phyloP scores from a whole-genome alignment of 2,113 vertebrate species.

The Bolborhynchus lineola region DNA sequence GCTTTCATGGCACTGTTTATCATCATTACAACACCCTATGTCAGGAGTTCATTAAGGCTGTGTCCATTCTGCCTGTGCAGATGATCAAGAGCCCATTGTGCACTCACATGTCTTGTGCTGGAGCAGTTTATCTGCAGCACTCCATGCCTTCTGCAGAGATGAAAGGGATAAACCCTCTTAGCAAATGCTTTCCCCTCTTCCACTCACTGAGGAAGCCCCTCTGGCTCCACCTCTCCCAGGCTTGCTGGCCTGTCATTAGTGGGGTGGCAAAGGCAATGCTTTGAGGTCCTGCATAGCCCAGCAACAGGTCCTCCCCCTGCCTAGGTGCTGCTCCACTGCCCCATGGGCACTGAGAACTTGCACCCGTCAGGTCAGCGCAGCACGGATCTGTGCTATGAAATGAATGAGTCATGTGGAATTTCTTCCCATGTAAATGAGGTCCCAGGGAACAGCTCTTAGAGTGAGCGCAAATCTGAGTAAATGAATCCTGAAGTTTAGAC shows the following conservation, averaged over 20 bases:
- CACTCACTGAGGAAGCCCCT: not conserved
- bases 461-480: not conserved
- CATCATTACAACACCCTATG: not conserved
- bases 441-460: not conserved
- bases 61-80: not conserved
- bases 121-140: not conserved
- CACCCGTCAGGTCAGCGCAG: accelerated
- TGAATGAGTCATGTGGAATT: not conserved
- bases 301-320: not conserved
- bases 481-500: not conserved
- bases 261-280: not conserved
- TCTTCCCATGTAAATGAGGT: not conserved
- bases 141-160: not conserved
- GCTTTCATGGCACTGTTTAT: not conserved
- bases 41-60: slow-evolving; percentile 31
- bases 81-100: not conserved
- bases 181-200: not conserved
- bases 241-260: not conserved
- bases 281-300: not conserved
- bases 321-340: accelerated
- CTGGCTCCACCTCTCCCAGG: accelerated
- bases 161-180: not conserved
- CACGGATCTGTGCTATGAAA: not conserved
- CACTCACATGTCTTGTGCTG: accelerated
- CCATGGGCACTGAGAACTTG: accelerated